Conservation (phyloP, 2,888 invertebrate genomes). For the Notocelia uddmanniana region DNA sequence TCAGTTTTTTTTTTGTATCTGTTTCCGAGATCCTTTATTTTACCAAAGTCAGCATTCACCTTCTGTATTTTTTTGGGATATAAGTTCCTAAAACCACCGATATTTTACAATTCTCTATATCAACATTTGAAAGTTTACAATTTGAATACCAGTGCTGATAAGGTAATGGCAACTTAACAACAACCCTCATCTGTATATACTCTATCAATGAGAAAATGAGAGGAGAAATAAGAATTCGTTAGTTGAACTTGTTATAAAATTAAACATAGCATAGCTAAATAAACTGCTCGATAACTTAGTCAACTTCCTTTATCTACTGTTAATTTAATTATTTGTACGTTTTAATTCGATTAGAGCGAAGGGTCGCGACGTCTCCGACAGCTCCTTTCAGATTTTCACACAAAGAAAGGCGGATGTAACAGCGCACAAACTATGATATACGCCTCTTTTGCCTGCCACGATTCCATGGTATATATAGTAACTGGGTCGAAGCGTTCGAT, state of each 20-base stretch:
- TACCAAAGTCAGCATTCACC: too few relatives aligned
- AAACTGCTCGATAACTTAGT: neutral
- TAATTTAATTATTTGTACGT: constrained; percentile 45
- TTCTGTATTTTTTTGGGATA: too few relatives aligned
- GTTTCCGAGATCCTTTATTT: too few relatives aligned
- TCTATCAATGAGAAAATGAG: too few relatives aligned
- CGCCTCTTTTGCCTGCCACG: neutral
- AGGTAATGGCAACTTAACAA: too few relatives aligned
- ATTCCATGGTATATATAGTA: neutral
- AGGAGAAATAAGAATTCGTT: constrained; percentile 1
- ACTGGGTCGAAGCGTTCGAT: constrained; percentile 22
- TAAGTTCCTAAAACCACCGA: too few relatives aligned
- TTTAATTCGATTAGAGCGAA: constrained; percentile 51
- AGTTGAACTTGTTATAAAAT: neutral
- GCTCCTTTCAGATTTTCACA: neutral
- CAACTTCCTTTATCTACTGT: constrained; percentile 3
- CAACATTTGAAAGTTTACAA: too few relatives aligned
- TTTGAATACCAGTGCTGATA: too few relatives aligned
- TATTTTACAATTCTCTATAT: too few relatives aligned
- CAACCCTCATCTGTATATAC: too few relatives aligned
- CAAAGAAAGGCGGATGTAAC: neutral
- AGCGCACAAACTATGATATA: neutral
- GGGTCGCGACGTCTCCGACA: constrained; percentile 42
- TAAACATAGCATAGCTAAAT: neutral
- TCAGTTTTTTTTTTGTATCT: too few relatives aligned